Base-by-base conservation (phyloP, 37 sponge, comb jelly and placozoan species). In the Spongilla lacustris region DNA sequence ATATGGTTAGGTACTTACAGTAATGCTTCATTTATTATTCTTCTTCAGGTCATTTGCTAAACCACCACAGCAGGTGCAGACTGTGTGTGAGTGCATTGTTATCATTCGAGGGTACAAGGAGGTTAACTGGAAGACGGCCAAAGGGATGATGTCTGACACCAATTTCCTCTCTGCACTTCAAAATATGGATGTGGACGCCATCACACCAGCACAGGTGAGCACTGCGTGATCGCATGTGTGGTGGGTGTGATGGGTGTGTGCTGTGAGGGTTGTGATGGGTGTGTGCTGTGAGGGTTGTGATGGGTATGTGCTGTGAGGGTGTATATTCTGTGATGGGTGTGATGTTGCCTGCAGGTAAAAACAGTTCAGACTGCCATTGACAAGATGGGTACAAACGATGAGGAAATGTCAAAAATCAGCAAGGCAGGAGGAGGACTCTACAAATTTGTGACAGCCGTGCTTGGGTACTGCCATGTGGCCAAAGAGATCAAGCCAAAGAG, bases 401-500 rank as follows among this genome's bases (percentile, higher is more conserved):
- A 93, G 31, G 87, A 91, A 4, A 99, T 99, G 99, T 89, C 86
- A 68, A 89, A 90, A 21, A 95, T 97, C 77, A 95, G 96, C 50
- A 86, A 87, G 32, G 99, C 99, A 79, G 99, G 99, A 67, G 91
- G 94, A 48, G 99, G 99, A 14, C 83, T 99, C 78, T 95, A 83
- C 83, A 94, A 94, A 87, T 99, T 97, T 84, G 98, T 95, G n/a
- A 90, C 81, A 50, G 99, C 99, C 78, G 98, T 99, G 26, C 86
- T 99, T 25, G 99, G 99, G 29, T 99, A 99, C 90, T 99, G 99
- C 78, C 81, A 71, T 35, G 99, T 99, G 21, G 99, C 99, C 36
- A 87, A 94, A 70, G 94, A 97, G 74, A 95, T 99, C 85, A 99
- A 99, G 66, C 99, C 99, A 14, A 99, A 99, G 90, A 88, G 99